Conservation (phyloP, 2,888 invertebrate genomes). For the Heliconius sara region DNA sequence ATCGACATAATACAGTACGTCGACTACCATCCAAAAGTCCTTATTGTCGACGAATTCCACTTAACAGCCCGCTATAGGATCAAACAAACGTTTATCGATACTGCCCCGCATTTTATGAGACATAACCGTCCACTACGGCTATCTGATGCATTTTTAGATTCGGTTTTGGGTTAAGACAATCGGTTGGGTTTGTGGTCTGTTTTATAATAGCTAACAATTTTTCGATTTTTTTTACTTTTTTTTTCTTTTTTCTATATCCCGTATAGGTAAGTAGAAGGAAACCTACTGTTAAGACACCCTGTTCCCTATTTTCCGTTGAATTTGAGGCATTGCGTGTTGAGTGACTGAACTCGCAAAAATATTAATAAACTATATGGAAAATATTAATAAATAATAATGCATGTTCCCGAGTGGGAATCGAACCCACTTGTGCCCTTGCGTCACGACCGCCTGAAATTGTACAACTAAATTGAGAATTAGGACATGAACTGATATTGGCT, state of each 20-base stretch:
- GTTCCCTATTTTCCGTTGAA: background rate
- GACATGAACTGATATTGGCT: too few species aligned
- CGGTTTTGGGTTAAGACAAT: conserved; percentile 80
- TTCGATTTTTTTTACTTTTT: background rate
- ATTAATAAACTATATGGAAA: background rate
- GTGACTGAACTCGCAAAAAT: background rate
- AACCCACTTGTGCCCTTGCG: background rate
- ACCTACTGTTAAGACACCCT: background rate
- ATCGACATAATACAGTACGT: conserved; percentile 42
- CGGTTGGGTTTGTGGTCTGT: conserved; percentile 54
- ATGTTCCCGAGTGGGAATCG: background rate
- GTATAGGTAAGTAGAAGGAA: background rate
- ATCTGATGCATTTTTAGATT: conserved; percentile 79
- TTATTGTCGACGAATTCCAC: conserved; percentile 53
- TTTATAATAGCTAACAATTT: conserved; percentile 44
- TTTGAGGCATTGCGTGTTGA: too few species aligned
- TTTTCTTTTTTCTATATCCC: background rate
- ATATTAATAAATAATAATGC: background rate
- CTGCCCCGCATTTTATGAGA: conserved; percentile 78
- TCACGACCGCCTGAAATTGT: background rate
- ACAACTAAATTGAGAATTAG: too few species aligned
- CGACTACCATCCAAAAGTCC: conserved; percentile 49
- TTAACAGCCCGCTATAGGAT: conserved; percentile 55
- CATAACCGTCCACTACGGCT: conserved; percentile 68
- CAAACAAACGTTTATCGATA: conserved; percentile 64